Evolutionary conservation across 2,113 vertebrate species (phyloP), one percentile per base, ranked within the genome.

Genomic region (Drymodes brunneopygia): DNA sequence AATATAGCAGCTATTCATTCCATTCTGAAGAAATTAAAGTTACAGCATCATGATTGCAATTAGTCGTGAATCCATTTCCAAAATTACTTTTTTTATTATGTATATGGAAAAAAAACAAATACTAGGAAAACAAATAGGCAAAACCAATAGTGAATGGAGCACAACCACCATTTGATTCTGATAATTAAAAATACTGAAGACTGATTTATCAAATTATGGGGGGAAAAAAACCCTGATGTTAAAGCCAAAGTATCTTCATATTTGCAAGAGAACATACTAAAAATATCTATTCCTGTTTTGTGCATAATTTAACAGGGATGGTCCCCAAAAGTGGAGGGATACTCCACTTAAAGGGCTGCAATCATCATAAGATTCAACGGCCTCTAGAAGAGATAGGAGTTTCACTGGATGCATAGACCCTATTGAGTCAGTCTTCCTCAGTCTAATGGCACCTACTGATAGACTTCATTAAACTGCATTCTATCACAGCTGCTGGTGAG

Each of bases 1-100:
- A 75, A 80, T 80, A 92, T 12, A 90, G 36, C n/a, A 84, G 45
- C 42, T 73, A 91, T 92, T 94, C 50, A 82, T 86, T 84, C 54
- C 5, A 61, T 77, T 92, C 72, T 50, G 65, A 90, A 94, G 61
- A 97, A 94, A 97, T 90, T 92, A 67, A 93, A 89, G 70, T 82
- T 93, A 79, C 20, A 40, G 27, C 24, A 85, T 71, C 58, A 51
- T 40, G 24, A 92, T 79, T 82, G 62, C n/a, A 82, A 56, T 86
- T 94, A 96, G 82, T 89, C 69, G 56, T 78, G 40, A 93, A 88
- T 91, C 71, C 47, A 67, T 82, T 64, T 73, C 78, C n/a, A 47
- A 94, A 96, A 96, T 94, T 92, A 82, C 67, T 66, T 86, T 81
- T 81, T 90, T 61, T 66, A 78, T 92, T 40, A 64, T 71, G 17